A percentile compares a stretch with the other conserved stretches of the same genome.
These are phyloP conservation scores for Brachyalestes nurse DNA, from an alignment of 2,797 vertebrate genomes.

Conservation along the genomic window DNA sequence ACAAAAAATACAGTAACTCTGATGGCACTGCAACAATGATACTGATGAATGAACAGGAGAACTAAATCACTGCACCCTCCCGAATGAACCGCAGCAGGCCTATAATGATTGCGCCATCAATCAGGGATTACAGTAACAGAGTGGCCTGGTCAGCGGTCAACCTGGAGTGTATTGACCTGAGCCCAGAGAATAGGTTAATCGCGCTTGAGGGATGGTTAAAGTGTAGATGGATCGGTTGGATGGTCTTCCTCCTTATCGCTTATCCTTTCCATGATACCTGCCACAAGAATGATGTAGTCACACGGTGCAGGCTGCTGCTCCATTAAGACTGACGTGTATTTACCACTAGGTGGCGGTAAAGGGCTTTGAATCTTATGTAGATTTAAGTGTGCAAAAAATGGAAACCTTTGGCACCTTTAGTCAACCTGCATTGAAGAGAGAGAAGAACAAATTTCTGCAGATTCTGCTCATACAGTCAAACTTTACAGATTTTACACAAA, in stretches of 20 bases:
- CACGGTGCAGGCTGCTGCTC: neutral
- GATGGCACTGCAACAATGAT: neutral
- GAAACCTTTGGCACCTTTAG: too few species aligned
- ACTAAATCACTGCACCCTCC: conserved; percentile 56
- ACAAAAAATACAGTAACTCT: too few species aligned
- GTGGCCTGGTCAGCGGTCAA: conserved; percentile 65
- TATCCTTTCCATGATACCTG: too few species aligned
- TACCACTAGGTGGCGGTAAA: conserved; percentile 67
- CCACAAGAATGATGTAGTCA: neutral
- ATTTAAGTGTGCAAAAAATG: too few species aligned
- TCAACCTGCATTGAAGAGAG: too few species aligned
- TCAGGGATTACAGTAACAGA: conserved; percentile 62
- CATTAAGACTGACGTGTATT: too few species aligned
- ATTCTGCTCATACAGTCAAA: too few species aligned
- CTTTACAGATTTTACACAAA: too few species aligned
- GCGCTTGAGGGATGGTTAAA: conserved; percentile 25
- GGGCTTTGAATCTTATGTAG: neutral
- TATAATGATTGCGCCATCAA: conserved; percentile 61
- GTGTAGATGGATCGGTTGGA: conserved; percentile 44
- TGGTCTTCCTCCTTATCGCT: conserved; percentile 23
- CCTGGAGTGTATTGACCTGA: conserved; percentile 62
- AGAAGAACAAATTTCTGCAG: too few species aligned
- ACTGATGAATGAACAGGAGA: conserved; percentile 15
- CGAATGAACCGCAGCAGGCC: conserved; percentile 54
- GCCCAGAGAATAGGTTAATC: conserved; percentile 31